Evolutionary conservation across 2,797 vertebrate species (phyloP), one percentile per base, ranked within the genome.

Genomic region (Spheniscus humboldti): DNA sequence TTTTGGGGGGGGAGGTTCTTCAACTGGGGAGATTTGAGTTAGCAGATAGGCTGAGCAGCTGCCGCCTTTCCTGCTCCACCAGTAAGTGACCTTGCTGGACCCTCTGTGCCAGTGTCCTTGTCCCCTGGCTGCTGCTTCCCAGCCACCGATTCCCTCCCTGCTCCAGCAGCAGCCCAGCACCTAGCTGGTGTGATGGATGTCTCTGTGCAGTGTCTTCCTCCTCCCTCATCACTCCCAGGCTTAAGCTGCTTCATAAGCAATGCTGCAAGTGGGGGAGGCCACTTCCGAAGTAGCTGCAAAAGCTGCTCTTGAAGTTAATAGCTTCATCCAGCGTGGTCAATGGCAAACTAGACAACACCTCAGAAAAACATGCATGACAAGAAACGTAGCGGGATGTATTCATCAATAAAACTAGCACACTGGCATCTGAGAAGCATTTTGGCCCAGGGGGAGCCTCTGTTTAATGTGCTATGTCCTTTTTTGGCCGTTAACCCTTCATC

Each of bases 381-480:
- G 14, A 48, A 71, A 53, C 0, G 0, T 39, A 43, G 24, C 0
- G 0, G 37, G 20, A 48, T 66, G 30, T 7, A 11, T 56, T 68
- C 4, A 24, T 74, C 27, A 47, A 13, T 68, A 53, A 64, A 88
- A 48, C 56, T 7, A 64, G 45, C 41, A 78, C 7, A 15, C 23
- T 81, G 66, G 20, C n/a, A 50, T 35, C 37, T 64, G 62, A 86
- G 66, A 84, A 86, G 62, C 37, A 41, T 0, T 86, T 64, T 86
- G 53, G 28, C 39, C 12, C 11, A 39, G 13, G 11, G 7, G 45
- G 10, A 92, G 6, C 16, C 14, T 88, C 19, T 77, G 0, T 63
- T 79, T 72, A 52, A 43, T 10, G 6, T 82, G 25, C 13, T 63
- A 13, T 55, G 20, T 31, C 9, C 15, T 74, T 56, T 80, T 86